Conservation (phyloP, 2,888 invertebrate species). For the Helleia helle region DNA sequence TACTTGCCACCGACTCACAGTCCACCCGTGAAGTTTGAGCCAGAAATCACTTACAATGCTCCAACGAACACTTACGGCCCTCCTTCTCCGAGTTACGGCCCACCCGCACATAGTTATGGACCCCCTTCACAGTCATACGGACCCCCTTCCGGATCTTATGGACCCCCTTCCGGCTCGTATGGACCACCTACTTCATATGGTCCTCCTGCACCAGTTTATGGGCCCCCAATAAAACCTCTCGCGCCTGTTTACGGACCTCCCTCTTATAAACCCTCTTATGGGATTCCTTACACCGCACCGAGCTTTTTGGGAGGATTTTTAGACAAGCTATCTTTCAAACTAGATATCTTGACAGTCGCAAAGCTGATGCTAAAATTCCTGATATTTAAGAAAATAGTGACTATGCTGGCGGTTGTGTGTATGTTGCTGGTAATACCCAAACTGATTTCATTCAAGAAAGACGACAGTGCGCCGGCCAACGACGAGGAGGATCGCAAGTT, state of each 20-base stretch:
- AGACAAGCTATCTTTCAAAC: constrained; percentile 79
- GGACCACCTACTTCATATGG: constrained; percentile 59
- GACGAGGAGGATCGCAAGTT: constrained; percentile 49
- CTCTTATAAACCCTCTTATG: constrained; percentile 59
- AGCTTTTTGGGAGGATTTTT: constrained; percentile 60
- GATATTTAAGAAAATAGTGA: constrained; percentile 87
- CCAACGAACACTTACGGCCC: constrained; percentile 48
- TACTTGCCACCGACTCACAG: constrained; percentile 43
- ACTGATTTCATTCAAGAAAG: constrained; percentile 68
- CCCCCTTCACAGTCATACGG: constrained; percentile 44
- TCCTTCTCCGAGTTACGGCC: constrained; percentile 48
- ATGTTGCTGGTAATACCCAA: constrained; percentile 84
- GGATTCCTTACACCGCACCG: constrained; percentile 72
- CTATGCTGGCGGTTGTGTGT: constrained; percentile 84
- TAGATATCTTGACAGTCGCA: constrained; percentile 81
- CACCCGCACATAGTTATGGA: constrained; percentile 41
- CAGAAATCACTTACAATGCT: constrained; percentile 45
- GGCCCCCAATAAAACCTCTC: constrained; percentile 44
- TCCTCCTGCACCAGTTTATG: constrained; percentile 49
- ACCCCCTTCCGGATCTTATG: constrained; percentile 43
- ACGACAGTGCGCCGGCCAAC: constrained; percentile 34
- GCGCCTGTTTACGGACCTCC: constrained; percentile 59
- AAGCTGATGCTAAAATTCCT: constrained; percentile 83
- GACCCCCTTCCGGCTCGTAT: constrained; percentile 43
- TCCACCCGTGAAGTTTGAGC: constrained; percentile 41